These are phyloP conservation scores for Hipparchia sbordonii DNA, from an alignment of 2,888 invertebrate species.

Conservation along the genomic window DNA sequence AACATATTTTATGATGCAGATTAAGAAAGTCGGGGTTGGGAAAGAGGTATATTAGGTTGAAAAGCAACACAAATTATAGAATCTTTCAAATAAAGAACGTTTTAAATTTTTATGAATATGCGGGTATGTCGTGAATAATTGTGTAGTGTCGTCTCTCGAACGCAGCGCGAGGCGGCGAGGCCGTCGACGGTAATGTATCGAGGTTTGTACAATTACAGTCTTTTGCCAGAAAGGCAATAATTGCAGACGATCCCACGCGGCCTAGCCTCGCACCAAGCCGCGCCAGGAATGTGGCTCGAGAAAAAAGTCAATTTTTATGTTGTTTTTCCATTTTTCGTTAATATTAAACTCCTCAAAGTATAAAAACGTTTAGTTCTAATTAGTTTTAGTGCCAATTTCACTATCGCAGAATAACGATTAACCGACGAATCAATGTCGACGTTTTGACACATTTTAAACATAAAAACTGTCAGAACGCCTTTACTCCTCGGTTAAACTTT, in stretches of 20 bases:
- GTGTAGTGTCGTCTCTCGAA: conserved; percentile 15
- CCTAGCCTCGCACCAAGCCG: background rate
- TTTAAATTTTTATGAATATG: conserved; percentile 4
- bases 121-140: conserved; percentile 1
- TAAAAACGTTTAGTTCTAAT: background rate
- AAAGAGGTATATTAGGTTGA: background rate
- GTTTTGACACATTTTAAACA: too few species aligned
- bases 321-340: too few species aligned
- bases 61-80: background rate
- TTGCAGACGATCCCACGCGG: conserved; percentile 14
- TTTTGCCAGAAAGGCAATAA: conserved; percentile 11
- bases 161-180: conserved; percentile 4
- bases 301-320: background rate
- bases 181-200: conserved; percentile 11
- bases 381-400: background rate
- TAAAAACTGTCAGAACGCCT: too few species aligned
- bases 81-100: background rate
- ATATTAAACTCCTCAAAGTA: background rate
- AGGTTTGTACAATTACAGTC: conserved; percentile 9
- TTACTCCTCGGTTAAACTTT: too few species aligned
- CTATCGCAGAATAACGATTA: background rate
- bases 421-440: too few species aligned
- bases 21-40: too few species aligned
- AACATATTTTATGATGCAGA: too few species aligned
- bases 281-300: background rate